A percentile compares a stretch with the other conserved stretches of the same genome.
These are phyloP conservation scores for Danio aesculapii DNA, from an alignment of 2,797 vertebrate species.

Conservation along the genomic window DNA sequence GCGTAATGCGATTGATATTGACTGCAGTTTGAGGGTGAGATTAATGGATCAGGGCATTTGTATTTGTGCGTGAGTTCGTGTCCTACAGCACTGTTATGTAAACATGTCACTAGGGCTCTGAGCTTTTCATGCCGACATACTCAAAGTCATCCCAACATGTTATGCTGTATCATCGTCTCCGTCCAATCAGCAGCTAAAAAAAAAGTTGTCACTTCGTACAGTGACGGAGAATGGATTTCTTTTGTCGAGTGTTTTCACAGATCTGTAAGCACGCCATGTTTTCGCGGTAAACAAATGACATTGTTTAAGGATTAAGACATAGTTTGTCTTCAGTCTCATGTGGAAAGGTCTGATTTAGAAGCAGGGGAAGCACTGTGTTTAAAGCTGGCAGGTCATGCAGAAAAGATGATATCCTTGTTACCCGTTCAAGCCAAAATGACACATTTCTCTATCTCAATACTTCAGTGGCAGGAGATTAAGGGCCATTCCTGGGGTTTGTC, in stretches of 20 bases:
- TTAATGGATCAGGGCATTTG: not conserved
- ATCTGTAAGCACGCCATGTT: not conserved
- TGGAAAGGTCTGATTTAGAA: not conserved
- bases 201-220: not conserved
- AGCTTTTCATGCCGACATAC: slow-evolving; percentile 38
- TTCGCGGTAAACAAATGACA: not conserved
- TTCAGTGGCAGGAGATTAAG: not conserved
- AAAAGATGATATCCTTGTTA: slow-evolving; percentile 29
- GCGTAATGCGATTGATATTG: not conserved
- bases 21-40: not conserved
- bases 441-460: slow-evolving; percentile 4
- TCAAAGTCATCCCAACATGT: slow-evolving; percentile 28
- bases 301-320: not conserved
- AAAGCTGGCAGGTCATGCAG: slow-evolving; percentile 14
- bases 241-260: not conserved
- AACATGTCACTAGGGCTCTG: slow-evolving; percentile 30
- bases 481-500: not conserved
- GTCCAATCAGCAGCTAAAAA: slow-evolving; percentile 14
- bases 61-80: slow-evolving; percentile 35
- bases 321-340: not conserved
- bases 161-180: slow-evolving; percentile 4
- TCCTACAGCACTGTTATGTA: slow-evolving; percentile 49
- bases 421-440: not conserved
- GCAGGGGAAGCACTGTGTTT: not conserved
- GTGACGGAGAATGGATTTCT: not conserved